Percentiles rank a stretch among this genome's conserved stretches.
Evolutionary conservation across 2,888 invertebrate genomes (phyloP).

Genomic region (Parthenolecanium corni): DNA sequence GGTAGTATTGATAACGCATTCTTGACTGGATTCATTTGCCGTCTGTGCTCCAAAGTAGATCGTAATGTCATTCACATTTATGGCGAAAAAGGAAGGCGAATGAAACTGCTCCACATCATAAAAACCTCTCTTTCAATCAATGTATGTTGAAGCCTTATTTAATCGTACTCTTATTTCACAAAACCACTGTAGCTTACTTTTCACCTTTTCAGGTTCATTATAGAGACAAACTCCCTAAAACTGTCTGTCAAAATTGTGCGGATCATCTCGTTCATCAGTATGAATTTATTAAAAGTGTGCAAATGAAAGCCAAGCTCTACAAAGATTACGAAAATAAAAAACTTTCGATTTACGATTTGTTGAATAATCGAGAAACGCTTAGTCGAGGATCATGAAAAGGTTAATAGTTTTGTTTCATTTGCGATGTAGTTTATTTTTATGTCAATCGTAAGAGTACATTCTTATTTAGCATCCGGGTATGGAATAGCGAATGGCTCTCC

Average conservation of each 20-base stretch:
- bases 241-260: constrained; percentile 16
- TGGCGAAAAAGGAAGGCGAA: constrained; percentile 62
- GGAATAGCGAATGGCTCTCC: no score
- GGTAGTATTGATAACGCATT: constrained; percentile 71
- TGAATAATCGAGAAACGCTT: constrained; percentile 4
- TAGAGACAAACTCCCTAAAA: constrained; percentile 19
- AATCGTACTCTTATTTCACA: not conserved
- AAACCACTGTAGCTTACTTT: not conserved
- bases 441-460: no score
- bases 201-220: not conserved
- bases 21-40: constrained; percentile 71
- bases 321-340: constrained; percentile 11
- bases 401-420: not conserved
- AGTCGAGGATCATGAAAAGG: not conserved
- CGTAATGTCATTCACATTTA: constrained; percentile 71
- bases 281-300: constrained; percentile 6
- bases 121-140: constrained; percentile 68
- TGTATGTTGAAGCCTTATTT: constrained; percentile 42
- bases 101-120: constrained; percentile 66
- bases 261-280: constrained; percentile 15
- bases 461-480: no score
- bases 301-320: constrained; percentile 5
- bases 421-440: no score
- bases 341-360: constrained; percentile 12
- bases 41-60: constrained; percentile 76